phyloP scores from a whole-genome alignment of 2,113 vertebrate species.

The Lucifuga dentata region DNA sequence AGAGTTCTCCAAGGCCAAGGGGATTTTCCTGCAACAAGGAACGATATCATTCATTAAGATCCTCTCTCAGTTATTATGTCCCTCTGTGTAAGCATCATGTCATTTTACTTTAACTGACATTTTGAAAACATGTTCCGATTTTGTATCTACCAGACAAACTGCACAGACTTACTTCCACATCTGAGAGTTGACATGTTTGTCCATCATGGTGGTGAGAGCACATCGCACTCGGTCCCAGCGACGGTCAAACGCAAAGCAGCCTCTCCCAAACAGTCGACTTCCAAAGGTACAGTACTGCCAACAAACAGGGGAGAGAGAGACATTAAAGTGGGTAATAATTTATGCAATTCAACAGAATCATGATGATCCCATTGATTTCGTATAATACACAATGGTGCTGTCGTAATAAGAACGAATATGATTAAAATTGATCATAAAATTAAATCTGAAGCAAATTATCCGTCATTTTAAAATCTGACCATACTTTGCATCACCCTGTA shows the following conservation, averaged over 20 bases:
- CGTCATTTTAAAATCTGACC: too few relatives aligned
- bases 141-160: too few relatives aligned
- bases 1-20: constrained; percentile 89
- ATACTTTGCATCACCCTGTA: too few relatives aligned
- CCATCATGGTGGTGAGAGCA: constrained; percentile 94
- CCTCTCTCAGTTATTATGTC: background rate
- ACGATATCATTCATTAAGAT: background rate
- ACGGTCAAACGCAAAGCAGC: constrained; percentile 94
- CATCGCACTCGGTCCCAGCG: constrained; percentile 94
- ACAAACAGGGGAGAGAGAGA: constrained; percentile 12
- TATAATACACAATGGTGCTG: too few relatives aligned
- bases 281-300: constrained; percentile 96
- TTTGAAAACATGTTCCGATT: background rate
- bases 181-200: constrained; percentile 96
- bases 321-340: too few relatives aligned
- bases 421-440: too few relatives aligned
- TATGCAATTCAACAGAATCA: too few relatives aligned
- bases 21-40: constrained; percentile 89
- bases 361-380: too few relatives aligned
- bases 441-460: too few relatives aligned
- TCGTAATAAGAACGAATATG: too few relatives aligned
- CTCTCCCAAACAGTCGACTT: constrained; percentile 94
- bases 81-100: background rate
- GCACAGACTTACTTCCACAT: constrained; percentile 94
- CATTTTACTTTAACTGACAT: background rate